phyloP scores from a whole-genome alignment of 92 coral and sea anemone genomes.

The Galaxea fascicularis region DNA sequence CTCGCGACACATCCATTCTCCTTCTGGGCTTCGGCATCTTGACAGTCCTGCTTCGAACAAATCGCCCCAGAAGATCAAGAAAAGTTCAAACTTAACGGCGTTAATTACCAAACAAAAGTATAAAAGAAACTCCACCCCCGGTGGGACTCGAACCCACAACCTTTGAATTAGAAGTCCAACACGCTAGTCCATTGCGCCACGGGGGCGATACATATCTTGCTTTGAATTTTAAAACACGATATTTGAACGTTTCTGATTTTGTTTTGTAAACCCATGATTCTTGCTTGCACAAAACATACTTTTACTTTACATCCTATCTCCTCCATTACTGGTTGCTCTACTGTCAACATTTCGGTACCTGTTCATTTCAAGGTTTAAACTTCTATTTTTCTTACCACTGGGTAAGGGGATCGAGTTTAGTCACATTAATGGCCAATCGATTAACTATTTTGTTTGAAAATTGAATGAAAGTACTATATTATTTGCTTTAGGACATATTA shows the following conservation, averaged over 20 bases:
- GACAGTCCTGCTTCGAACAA: too few species aligned
- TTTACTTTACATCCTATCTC: neutral
- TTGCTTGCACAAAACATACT: neutral
- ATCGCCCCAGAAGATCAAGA: too few species aligned
- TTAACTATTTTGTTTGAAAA: too few species aligned
- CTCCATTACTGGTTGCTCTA: neutral
- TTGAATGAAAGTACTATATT: too few species aligned
- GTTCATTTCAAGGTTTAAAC: neutral
- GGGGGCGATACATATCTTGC: conserved; percentile 20
- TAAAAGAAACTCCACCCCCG: conserved; percentile 59
- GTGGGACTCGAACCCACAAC: conserved; percentile 99
- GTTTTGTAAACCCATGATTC: neutral
- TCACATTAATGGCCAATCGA: too few species aligned
- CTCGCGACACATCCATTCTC: too few species aligned
- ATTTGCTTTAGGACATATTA: too few species aligned
- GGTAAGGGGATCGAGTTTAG: neutral
- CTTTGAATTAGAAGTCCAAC: conserved; percentile 95
- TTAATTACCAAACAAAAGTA: neutral
- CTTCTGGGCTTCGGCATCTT: too few species aligned
- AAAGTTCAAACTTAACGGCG: neutral
- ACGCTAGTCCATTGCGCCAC: conserved; percentile 97
- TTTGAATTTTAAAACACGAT: neutral
- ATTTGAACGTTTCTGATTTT: neutral
- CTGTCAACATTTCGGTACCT: neutral
- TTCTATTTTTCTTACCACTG: too few species aligned